phyloP scores from a whole-genome alignment of 2,888 invertebrate genomes.

The Zhuqinia jingwanae region DNA sequence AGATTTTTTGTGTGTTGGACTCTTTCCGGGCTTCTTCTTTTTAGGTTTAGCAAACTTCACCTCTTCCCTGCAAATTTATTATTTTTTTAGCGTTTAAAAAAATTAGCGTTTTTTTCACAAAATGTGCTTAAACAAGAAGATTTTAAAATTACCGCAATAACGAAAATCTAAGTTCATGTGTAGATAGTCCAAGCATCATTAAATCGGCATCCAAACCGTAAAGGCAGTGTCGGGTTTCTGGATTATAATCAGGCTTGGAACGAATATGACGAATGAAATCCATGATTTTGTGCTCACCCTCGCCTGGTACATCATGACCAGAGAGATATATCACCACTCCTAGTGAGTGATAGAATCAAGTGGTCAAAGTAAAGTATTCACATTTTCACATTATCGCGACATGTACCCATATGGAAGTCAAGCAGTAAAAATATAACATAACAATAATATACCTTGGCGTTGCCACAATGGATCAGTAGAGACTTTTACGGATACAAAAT shows the following conservation, averaged over 20 bases:
- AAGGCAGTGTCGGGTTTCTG: constrained; percentile 96
- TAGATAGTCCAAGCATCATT: constrained; percentile 97
- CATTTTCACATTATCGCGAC: neutral
- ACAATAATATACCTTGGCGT: constrained; percentile 85
- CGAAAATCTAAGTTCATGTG: constrained; percentile 97
- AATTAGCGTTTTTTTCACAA: no score
- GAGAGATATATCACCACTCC: constrained; percentile 73
- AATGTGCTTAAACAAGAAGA: no score
- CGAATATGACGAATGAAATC: constrained; percentile 95
- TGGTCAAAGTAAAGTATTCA: neutral
- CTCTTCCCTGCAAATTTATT: constrained; percentile 74
- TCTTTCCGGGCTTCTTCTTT: constrained; percentile 66
- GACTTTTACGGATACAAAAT: constrained; percentile 86
- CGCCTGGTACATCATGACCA: constrained; percentile 88
- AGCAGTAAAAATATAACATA: neutral
- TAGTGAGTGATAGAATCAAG: constrained; percentile 5
- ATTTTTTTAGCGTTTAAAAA: no score
- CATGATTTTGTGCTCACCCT: constrained; percentile 99
- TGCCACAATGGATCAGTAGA: constrained; percentile 93
- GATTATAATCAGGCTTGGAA: constrained; percentile 91
- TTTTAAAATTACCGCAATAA: constrained; percentile 89
- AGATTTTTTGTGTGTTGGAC: constrained; percentile 40
- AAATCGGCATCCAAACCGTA: constrained; percentile 99
- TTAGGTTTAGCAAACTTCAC: constrained; percentile 76
- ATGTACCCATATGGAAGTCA: no score